Conservation (phyloP, 92 coral and sea anemone genomes). For the Epizoanthus rinbou region DNA sequence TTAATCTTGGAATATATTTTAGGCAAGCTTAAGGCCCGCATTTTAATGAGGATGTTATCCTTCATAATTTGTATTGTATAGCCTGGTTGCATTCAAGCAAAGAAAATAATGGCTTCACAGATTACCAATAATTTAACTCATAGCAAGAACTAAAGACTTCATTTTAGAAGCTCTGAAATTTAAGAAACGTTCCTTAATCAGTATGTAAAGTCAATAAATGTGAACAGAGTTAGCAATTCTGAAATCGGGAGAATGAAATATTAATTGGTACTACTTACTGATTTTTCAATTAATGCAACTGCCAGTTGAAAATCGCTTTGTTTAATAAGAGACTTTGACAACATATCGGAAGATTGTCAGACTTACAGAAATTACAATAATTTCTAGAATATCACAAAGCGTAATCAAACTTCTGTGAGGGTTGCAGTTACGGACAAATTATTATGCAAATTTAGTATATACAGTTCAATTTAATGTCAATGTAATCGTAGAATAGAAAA, state of each 20-base stretch:
- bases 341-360: no score
- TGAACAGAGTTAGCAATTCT: not conserved
- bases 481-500: no score
- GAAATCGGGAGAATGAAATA: not conserved
- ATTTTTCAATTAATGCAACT: not conserved
- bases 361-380: no score
- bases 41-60: not conserved
- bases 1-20: not conserved
- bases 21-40: not conserved
- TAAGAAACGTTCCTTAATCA: not conserved
- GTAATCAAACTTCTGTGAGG: no score
- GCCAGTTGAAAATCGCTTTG: no score
- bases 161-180: not conserved
- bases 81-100: not conserved
- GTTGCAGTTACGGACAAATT: no score
- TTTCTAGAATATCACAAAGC: no score
- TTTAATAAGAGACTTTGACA: no score
- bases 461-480: no score
- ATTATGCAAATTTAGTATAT: no score
- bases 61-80: not conserved
- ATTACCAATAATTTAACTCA: not conserved
- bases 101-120: not conserved
- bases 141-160: not conserved
- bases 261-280: not conserved
- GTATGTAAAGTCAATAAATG: not conserved